A percentile compares a stretch with the other conserved stretches of the same genome.
These are phyloP conservation scores for Anthonomus grandis DNA, from an alignment of 1,140 invertebrate species.

Conservation along the genomic window DNA sequence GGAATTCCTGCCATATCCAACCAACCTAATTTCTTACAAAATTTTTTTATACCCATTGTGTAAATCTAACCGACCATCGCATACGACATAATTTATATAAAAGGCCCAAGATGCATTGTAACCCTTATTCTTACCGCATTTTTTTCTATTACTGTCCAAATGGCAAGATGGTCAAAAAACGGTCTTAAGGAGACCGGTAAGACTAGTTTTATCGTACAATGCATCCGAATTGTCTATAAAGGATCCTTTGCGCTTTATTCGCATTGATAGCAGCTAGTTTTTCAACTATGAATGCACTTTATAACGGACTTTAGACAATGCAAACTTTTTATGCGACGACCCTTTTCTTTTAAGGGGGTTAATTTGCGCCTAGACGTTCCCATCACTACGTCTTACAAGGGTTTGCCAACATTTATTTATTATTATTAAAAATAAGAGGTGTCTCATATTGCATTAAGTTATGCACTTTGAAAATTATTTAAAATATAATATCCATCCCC, in stretches of 20 bases:
- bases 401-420: constrained; percentile 14
- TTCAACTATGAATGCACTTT: constrained; percentile 23
- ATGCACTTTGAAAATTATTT: too few species aligned
- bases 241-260: constrained; percentile 29
- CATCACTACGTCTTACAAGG: too few species aligned
- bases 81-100: too few species aligned
- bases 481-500: too few species aligned
- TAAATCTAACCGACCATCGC: too few species aligned
- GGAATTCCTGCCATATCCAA: too few species aligned
- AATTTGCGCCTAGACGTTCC: constrained; percentile 13
- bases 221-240: constrained; percentile 24
- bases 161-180: constrained; percentile 30
- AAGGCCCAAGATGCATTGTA: constrained; percentile 11
- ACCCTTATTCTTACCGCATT: constrained; percentile 11
- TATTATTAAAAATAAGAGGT: too few species aligned
- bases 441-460: too few species aligned
- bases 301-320: constrained; percentile 35
- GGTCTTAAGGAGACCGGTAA: constrained; percentile 26
- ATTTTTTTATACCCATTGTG: too few species aligned
- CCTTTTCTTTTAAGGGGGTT: constrained; percentile 11
- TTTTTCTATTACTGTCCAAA: constrained; percentile 35
- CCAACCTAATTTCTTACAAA: too few species aligned
- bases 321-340: constrained; percentile 22
- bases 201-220: constrained; percentile 29
- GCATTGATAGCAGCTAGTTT: constrained; percentile 32